These are phyloP conservation scores for Pseudopleuronectes americanus DNA, from an alignment of 2,797 vertebrate species.

Conservation along the genomic window DNA sequence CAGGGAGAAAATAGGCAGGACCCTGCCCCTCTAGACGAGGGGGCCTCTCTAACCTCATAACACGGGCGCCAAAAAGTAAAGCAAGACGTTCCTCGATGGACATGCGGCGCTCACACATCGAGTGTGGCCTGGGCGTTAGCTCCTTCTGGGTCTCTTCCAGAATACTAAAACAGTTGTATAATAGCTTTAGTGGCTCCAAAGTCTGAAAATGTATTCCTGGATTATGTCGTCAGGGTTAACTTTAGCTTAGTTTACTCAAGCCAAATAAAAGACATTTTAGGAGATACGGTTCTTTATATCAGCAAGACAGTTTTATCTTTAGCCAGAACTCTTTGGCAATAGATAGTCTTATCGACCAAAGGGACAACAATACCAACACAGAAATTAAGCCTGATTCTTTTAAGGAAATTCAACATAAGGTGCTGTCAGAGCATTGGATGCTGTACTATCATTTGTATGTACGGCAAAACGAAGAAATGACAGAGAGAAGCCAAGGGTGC, in stretches of 20 bases:
- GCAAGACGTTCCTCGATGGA: too few relatives aligned
- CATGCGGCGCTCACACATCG: too few relatives aligned
- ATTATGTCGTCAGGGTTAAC: not conserved
- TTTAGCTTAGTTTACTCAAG: slow-evolving; percentile 21
- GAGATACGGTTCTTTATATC: slow-evolving; percentile 3
- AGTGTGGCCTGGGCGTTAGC: too few relatives aligned
- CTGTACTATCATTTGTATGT: slow-evolving; percentile 19
- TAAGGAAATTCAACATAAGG: not conserved
- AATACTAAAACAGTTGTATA: too few relatives aligned
- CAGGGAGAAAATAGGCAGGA: too few relatives aligned
- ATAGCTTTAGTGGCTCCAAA: too few relatives aligned
- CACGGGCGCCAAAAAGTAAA: too few relatives aligned
- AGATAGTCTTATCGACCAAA: not conserved
- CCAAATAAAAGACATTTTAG: slow-evolving; percentile 15
- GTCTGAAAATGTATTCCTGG: too few relatives aligned
- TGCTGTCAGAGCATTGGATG: not conserved
- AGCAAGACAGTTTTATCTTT: slow-evolving; percentile 6
- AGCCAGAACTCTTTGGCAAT: not conserved
- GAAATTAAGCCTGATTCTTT: not conserved
- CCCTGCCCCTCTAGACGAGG: too few relatives aligned
- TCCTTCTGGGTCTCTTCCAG: too few relatives aligned
- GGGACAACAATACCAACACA: not conserved
- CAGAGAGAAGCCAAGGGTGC: not conserved
- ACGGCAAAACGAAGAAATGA: slow-evolving; percentile 11
- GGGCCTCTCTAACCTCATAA: too few relatives aligned